Conservation (phyloP, 2,797 vertebrate species). For the Scolopax rusticola region DNA sequence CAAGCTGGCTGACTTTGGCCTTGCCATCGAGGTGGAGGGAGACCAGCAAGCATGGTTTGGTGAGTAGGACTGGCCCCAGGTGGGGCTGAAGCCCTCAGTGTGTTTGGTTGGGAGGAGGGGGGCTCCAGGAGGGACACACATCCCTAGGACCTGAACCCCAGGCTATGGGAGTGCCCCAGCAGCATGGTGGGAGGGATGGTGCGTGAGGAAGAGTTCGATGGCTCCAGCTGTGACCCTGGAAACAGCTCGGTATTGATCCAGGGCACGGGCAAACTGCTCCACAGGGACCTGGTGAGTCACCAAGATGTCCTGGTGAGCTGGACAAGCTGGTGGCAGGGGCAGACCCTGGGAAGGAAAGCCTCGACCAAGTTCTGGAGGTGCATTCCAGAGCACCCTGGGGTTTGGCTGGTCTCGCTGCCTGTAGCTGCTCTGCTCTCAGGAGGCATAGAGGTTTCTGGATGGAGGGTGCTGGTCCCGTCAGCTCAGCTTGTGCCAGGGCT, state of each 20-base stretch:
- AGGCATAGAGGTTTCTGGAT: neutral
- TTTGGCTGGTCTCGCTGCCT: neutral
- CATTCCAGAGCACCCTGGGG: neutral
- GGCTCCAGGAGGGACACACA: neutral
- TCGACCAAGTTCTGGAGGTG: neutral
- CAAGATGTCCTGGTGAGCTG: neutral
- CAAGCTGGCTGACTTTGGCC: slow-evolving; percentile 95
- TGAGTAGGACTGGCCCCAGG: slow-evolving; percentile 74
- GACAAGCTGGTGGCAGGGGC: neutral
- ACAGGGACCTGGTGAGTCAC: neutral
- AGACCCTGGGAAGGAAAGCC: accelerated
- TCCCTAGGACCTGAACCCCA: neutral
- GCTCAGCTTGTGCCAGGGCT: neutral
- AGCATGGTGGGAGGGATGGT: neutral
- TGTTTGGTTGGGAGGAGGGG: neutral
- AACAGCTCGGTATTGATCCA: neutral
- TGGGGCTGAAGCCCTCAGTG: neutral
- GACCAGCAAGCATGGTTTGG: slow-evolving; percentile 99
- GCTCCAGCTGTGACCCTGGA: neutral
- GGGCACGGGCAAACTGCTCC: neutral
- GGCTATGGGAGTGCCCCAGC: neutral
- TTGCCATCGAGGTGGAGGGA: slow-evolving; percentile 97
- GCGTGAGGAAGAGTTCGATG: neutral
- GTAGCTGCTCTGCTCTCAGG: neutral
- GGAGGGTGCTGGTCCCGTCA: accelerated